Evolutionary conservation across 1,140 invertebrate genomes (phyloP), one percentile per base, ranked within the genome.

Genomic region (Planococcus citri): DNA sequence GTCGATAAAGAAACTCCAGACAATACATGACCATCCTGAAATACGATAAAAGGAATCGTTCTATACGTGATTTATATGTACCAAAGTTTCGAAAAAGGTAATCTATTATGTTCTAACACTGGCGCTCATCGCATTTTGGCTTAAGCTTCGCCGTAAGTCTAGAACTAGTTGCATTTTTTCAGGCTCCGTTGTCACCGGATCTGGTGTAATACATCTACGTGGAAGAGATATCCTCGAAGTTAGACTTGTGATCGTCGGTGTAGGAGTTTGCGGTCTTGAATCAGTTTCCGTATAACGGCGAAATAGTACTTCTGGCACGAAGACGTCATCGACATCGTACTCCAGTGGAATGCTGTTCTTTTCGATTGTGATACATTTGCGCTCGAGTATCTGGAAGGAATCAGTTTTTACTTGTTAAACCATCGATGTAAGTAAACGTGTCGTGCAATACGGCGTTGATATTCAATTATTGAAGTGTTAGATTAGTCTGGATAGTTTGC

Each of bases 281-380:
- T 91, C 89, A 2, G 87, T 90, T 72, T 90, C 88, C 0, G 88
- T 88, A 72, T 90, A 91, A 71, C 86, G 85, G 20, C 79, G 79
- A 76, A 85, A 83, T 24, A 84, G 73, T 74, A 85, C 83, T 72
- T 85, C 84, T 1, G 84, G 83, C n/a, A 85, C 82, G 0, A 70
- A 58, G 68, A 71, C 70, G 61, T 74, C 72, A 38, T 70, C 68
- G 1, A 71, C 29, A 17, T 69, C 71, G 22, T 69, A 68, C 2
- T 51, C 41, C 6, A 51, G 2, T 20, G 41, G 10, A 20, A 51
- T 17, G 17, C 17, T 17, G n/a, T 20, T 51, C 17, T n/a, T 51
- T 20, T 51, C 6, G 4, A 51, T 51, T n/a, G 41, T 51, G 17
- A 51, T n/a, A 20, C 41, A 51, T 51, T 51, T 51, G 17, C 41